Evolutionary conservation across 2,113 vertebrate genomes (phyloP).

Genomic region (Mungos mungo): DNA sequence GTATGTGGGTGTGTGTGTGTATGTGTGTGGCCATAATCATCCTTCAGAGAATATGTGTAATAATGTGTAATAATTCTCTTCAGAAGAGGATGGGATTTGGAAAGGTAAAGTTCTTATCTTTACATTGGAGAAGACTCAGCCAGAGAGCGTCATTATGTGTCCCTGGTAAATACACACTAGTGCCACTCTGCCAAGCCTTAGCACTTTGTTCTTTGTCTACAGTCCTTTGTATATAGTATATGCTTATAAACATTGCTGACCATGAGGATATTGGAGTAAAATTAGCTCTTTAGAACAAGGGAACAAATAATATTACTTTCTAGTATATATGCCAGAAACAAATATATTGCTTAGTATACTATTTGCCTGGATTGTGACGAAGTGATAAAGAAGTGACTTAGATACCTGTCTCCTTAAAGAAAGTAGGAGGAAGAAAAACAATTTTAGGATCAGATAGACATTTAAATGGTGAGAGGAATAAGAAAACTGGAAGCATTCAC

Average conservation of each 20-base stretch:
- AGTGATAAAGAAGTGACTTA: conserved; percentile 36
- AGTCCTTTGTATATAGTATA: not conserved
- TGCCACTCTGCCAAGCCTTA: not conserved
- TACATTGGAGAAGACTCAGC: not conserved
- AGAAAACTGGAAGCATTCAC: not conserved
- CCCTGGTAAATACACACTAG: not conserved
- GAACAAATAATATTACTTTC: conserved; percentile 14
- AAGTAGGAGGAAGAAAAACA: not conserved
- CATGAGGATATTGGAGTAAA: not conserved
- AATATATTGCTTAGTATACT: not conserved
- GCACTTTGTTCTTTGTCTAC: not conserved
- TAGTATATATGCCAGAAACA: conserved; percentile 23
- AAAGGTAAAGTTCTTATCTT: not conserved
- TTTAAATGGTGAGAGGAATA: conserved; percentile 12
- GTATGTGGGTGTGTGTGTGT: too few relatives aligned
- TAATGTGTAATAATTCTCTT: not conserved
- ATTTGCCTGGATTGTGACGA: conserved; percentile 11
- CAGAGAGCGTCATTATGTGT: not conserved
- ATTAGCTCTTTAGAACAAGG: not conserved
- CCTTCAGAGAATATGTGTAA: not conserved
- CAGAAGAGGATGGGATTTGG: not conserved
- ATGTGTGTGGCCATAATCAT: rapidly evolving
- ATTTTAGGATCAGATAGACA: not conserved
- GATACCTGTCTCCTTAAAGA: not conserved
- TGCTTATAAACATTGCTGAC: not conserved